A percentile compares a stretch with the other conserved stretches of the same genome.
phyloP scores from a whole-genome alignment of 2,888 invertebrate genomes.

The Hololepta plana region DNA sequence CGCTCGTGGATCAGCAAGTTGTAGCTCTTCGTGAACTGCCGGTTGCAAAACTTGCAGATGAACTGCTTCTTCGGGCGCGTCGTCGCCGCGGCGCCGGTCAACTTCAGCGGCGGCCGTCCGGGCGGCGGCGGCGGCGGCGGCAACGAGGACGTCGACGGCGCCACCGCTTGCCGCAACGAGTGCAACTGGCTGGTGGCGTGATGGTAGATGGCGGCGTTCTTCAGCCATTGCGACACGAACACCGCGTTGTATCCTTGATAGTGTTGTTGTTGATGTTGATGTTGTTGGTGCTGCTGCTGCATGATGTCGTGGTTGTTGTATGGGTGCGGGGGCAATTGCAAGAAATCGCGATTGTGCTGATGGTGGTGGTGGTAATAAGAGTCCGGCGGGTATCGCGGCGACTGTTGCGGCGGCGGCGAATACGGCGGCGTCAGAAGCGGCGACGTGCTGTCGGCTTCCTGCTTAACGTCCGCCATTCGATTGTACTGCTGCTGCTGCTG shows the following conservation, averaged over 20 bases:
- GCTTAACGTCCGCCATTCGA: constrained; percentile 17
- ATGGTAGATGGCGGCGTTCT: constrained; percentile 51
- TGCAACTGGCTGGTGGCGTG: constrained; percentile 15
- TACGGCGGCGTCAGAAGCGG: constrained; percentile 52
- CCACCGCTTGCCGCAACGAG: constrained; percentile 15
- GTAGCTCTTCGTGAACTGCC: constrained; percentile 96
- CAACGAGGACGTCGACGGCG: constrained; percentile 17
- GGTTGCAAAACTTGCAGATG: constrained; percentile 93
- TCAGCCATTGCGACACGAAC: constrained; percentile 56
- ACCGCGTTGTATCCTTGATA: constrained; percentile 27
- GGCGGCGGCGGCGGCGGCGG: constrained; percentile 10
- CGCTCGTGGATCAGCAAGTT: constrained; percentile 93
- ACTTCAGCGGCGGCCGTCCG: constrained; percentile 30
- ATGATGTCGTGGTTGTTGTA: constrained; percentile 12
- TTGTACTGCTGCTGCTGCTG: constrained; percentile 6
- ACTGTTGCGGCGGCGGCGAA: constrained; percentile 26
- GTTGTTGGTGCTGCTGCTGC: constrained; percentile 12
- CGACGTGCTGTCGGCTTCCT: constrained; percentile 26
- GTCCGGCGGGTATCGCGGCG: constrained; percentile 9
- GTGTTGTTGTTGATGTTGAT: constrained; percentile 7
- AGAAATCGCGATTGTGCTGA: no score
- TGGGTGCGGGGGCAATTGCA: constrained; percentile 1
- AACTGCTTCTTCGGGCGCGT: constrained; percentile 64
- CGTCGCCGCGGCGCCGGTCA: constrained; percentile 30
- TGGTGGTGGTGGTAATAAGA: constrained; percentile 10